Base-by-base conservation (phyloP, 1,140 invertebrate genomes). In the Rhagoletis pomonella region DNA sequence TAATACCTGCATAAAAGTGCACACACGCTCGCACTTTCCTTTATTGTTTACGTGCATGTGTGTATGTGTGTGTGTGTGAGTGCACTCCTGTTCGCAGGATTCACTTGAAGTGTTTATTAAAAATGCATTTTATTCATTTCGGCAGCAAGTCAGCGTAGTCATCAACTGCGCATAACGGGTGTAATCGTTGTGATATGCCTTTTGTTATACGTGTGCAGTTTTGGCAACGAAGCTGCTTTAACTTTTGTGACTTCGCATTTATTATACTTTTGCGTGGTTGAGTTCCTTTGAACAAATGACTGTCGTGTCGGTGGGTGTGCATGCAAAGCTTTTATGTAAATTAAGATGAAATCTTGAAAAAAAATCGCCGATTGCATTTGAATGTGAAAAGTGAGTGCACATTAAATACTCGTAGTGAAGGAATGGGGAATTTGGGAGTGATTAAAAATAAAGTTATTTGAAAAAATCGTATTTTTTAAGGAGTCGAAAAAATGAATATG, bases 91-190 rank as follows among this genome's bases (percentile, higher is more conserved):
- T 62, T 62, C 60, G n/a, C 44, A 42, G 42, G 12, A 73, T 10
- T 50, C 69, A 50, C 69, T 29, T 58, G 73, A 81, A 81, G 73
- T 81, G 73, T 81, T 81, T 58, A 81, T 81, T 81, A 81, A 81
- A 81, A 81, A 81, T 81, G 73, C 73, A 81, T 81, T 81, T 81
- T 81, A 55, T 50, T 55, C 73, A 81, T 81, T 81, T 81, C 73
- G 47, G 19, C 47, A 9, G 47, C 17, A 29, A 81, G 44, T 58
- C 73, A 19, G n/a, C 73, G 42, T 0, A 29, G 29, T 81, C 47
- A 50, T 77, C 73, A 77, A 55, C 73, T 50, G 14, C 73, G 73
- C 73, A 29, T 81, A 81, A 81, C 47, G 73, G 19, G 73, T 17
- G 73, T 81, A 81, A 81, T 81, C 55, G 73, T 81, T 50, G 44